Conservation (phyloP, 2,888 invertebrate genomes). For the Cheilosia grossa region DNA sequence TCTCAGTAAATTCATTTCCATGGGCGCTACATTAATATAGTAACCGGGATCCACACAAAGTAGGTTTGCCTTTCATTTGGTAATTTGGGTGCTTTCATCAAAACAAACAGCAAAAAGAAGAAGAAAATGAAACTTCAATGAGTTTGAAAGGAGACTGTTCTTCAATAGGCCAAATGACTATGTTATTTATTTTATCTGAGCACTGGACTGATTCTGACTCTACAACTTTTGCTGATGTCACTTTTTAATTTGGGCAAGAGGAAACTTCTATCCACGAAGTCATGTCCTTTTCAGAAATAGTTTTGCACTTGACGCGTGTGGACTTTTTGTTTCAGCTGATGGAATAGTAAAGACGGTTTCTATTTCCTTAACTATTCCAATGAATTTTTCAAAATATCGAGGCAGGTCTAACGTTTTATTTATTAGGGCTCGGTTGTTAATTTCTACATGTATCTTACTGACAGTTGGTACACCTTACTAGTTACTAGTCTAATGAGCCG, state of each 20-base stretch:
- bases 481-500: no score
- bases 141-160: slow-evolving; percentile 16
- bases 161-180: slow-evolving; percentile 47
- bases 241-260: not conserved
- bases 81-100: not conserved
- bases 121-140: slow-evolving; percentile 17
- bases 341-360: no score
- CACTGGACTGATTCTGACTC: slow-evolving; percentile 33
- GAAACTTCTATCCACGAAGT: not conserved
- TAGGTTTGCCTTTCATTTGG: not conserved
- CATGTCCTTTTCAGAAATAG: no score
- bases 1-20: not conserved
- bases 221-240: not conserved
- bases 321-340: no score
- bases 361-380: no score
- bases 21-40: not conserved
- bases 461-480: no score
- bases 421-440: no score
- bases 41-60: not conserved
- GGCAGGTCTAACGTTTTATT: no score
- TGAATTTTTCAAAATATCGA: no score
- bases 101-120: slow-evolving; percentile 61
- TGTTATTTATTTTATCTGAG: slow-evolving; percentile 44
- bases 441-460: no score
- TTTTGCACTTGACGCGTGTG: no score